These are phyloP conservation scores for Heliconius hortense DNA, from an alignment of 2,888 invertebrate species.

Conservation along the genomic window DNA sequence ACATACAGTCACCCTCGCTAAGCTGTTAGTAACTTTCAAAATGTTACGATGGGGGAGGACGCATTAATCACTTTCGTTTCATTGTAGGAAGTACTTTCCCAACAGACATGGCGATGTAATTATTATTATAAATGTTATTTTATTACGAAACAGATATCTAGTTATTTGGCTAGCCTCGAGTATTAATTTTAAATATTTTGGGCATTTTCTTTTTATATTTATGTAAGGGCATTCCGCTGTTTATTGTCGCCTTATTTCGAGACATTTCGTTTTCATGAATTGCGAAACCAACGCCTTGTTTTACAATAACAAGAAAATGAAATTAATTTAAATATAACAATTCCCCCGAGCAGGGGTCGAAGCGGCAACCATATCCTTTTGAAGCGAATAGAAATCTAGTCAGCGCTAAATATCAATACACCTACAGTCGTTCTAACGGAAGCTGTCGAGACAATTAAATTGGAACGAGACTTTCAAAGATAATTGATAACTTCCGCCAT, in stretches of 20 bases:
- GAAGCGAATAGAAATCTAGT: background rate
- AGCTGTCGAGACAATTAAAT: slow-evolving; percentile 17
- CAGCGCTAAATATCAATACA: background rate
- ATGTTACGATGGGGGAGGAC: slow-evolving; percentile 10
- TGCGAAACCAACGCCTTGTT: background rate
- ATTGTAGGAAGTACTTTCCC: background rate
- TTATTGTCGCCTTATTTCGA: too few relatives aligned
- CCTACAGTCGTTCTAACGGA: slow-evolving; percentile 7
- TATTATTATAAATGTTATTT: background rate
- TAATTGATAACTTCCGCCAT: slow-evolving; percentile 10
- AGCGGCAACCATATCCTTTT: background rate
- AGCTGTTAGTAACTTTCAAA: slow-evolving; percentile 1
- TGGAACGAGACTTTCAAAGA: background rate
- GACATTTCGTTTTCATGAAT: too few relatives aligned
- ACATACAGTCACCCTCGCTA: background rate
- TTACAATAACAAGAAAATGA: background rate
- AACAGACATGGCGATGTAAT: background rate
- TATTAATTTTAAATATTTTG: too few relatives aligned
- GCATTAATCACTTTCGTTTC: slow-evolving; percentile 6
- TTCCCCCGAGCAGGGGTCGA: background rate
- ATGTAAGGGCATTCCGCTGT: too few relatives aligned
- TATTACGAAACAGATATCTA: too few relatives aligned
- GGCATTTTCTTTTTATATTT: too few relatives aligned
- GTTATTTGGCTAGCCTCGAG: too few relatives aligned
- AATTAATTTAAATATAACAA: background rate